These are phyloP conservation scores for Drosophila ficusphila DNA, from an alignment of 1,140 invertebrate species.

Conservation along the genomic window DNA sequence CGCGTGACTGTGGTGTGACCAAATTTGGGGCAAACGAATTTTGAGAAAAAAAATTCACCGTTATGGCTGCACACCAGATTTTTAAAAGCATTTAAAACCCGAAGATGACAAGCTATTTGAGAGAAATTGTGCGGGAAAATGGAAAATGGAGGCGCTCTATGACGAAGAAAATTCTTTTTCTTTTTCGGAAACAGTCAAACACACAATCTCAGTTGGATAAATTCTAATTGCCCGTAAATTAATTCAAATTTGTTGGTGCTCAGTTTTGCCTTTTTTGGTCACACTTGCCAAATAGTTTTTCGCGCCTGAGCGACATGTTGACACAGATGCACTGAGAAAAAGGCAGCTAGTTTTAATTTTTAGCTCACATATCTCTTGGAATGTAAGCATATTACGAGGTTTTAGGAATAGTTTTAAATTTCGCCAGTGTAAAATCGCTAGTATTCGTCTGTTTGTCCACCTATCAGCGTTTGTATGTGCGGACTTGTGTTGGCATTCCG, in stretches of 20 bases:
- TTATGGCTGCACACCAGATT: constrained; percentile 31
- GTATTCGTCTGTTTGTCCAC: constrained; percentile 21
- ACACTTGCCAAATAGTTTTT: constrained; percentile 29
- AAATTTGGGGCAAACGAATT: constrained; percentile 51
- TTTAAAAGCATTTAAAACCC: constrained; percentile 17
- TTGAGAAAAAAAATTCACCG: constrained; percentile 36
- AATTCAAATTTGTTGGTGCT: constrained; percentile 9
- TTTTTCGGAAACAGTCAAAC: neutral
- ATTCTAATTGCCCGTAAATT: constrained; percentile 20
- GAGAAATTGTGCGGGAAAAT: neutral
- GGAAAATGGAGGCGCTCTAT: no score
- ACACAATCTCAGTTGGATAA: neutral
- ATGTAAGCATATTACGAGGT: no score
- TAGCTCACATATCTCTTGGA: no score
- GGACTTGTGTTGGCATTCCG: constrained; percentile 27
- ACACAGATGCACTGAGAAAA: constrained; percentile 14
- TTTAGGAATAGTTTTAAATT: no score
- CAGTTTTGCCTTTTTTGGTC: constrained; percentile 20
- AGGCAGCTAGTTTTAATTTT: neutral
- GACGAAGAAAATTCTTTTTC: neutral
- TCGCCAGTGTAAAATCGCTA: neutral
- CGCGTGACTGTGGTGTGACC: constrained; percentile 44
- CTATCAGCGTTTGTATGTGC: constrained; percentile 25
- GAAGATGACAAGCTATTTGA: constrained; percentile 4
- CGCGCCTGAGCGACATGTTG: neutral